These are phyloP conservation scores for Chinchilla lanigera DNA, from an alignment of 2,113 vertebrate species.

Conservation along the genomic window DNA sequence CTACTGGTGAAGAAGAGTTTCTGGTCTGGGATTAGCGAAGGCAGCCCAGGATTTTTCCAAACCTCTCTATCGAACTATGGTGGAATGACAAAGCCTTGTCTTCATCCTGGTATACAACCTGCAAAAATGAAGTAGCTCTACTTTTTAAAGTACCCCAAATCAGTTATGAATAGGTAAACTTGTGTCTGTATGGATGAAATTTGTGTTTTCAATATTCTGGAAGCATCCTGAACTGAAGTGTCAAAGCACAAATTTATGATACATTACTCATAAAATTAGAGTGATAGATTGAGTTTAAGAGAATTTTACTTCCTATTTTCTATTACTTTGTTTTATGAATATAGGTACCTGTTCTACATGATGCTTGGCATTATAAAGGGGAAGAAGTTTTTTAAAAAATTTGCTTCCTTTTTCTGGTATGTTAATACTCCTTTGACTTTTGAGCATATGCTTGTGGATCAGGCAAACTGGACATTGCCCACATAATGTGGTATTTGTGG, in stretches of 20 bases:
- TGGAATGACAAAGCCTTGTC: neutral
- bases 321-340: neutral
- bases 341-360: neutral
- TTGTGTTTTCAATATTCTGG: neutral
- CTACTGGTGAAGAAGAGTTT: neutral
- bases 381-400: neutral
- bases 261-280: neutral
- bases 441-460: neutral
- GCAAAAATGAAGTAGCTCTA: neutral
- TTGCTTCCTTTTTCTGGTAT: neutral
- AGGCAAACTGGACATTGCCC: neutral
- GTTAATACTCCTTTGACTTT: neutral
- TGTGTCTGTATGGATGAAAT: neutral
- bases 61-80: neutral
- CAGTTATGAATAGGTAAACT: neutral
- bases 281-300: neutral
- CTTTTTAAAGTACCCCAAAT: neutral
- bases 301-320: neutral
- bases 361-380: neutral
- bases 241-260: neutral
- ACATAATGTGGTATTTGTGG: accelerated
- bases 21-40: neutral
- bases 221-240: neutral
- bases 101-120: neutral
- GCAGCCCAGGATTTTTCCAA: neutral